phyloP scores from a whole-genome alignment of 2,888 invertebrate species.

The Oxycera nigricornis region DNA sequence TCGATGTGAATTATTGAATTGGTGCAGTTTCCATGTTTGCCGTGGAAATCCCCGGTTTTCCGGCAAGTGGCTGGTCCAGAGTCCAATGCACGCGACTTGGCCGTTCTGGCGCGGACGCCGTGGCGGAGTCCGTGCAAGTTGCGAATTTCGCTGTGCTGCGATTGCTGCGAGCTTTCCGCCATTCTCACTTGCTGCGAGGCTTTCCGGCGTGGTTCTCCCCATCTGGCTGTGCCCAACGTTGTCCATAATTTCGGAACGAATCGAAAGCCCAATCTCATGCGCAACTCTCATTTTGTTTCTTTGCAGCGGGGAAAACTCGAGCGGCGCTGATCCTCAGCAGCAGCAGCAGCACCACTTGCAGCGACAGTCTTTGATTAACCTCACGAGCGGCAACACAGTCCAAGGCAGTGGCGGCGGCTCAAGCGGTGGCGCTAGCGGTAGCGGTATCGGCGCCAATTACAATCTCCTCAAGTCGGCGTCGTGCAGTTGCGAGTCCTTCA shows the following conservation, averaged over 20 bases:
- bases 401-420: conserved; percentile 46
- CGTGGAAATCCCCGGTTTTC: no score
- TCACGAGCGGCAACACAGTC: conserved; percentile 56
- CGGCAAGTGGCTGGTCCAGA: no score
- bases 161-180: conserved; percentile 40
- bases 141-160: conserved; percentile 23
- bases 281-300: conserved; percentile 50
- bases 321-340: conserved; percentile 48
- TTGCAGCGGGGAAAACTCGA: conserved; percentile 52
- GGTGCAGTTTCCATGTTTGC: no score
- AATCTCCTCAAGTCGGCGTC: conserved; percentile 55
- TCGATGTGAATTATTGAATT: no score
- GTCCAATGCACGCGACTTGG: no score
- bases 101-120: no score
- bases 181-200: conserved; percentile 12
- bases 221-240: conserved; percentile 16
- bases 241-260: conserved; percentile 42
- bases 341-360: conserved; percentile 58
- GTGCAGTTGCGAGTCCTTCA: conserved; percentile 57
- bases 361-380: conserved; percentile 62
- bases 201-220: conserved; percentile 7
- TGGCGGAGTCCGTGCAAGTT: no score
- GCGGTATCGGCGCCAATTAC: conserved; percentile 48
- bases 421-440: conserved; percentile 48
- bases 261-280: conserved; percentile 49